Evolutionary conservation across 1,140 invertebrate species (phyloP).

Genomic region (Lamellibrachia luymesi): DNA sequence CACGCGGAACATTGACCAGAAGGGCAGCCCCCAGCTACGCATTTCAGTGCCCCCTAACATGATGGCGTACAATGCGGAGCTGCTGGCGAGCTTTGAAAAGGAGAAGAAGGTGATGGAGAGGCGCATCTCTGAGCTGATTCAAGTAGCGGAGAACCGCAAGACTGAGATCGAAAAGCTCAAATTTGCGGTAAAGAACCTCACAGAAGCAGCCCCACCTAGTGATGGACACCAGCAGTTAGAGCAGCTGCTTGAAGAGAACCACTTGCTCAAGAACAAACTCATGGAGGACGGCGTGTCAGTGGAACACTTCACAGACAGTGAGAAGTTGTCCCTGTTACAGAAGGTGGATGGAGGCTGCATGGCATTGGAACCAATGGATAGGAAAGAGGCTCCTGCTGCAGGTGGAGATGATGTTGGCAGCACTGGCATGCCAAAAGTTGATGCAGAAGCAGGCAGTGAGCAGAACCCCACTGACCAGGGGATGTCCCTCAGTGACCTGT

Average conservation of each 20-base stretch:
- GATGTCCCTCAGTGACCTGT: conserved; percentile 6
- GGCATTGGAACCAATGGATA: not conserved
- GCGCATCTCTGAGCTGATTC: conserved; percentile 53
- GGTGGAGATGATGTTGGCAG: not conserved
- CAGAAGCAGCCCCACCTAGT: conserved; percentile 20
- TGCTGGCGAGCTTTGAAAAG: conserved; percentile 56
- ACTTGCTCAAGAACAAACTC: conserved; percentile 45
- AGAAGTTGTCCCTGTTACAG: conserved; percentile 46
- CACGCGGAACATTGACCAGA: conserved; percentile 47
- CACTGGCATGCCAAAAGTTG: not conserved
- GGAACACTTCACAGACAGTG: conserved; percentile 52
- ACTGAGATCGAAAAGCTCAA: conserved; percentile 54
- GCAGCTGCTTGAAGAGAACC: conserved; percentile 48
- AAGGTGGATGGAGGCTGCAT: conserved; percentile 1
- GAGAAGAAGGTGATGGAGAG: conserved; percentile 53
- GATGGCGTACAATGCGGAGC: conserved; percentile 57
- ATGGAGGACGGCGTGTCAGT: conserved; percentile 49
- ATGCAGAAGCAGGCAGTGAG: conserved; percentile 9
- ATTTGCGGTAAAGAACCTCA: conserved; percentile 26
- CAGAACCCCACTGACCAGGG: not conserved
- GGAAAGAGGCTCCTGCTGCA: not conserved
- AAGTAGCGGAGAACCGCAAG: conserved; percentile 52
- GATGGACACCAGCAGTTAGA: conserved; percentile 43
- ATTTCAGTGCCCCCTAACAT: conserved; percentile 51
- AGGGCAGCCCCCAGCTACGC: conserved; percentile 34